phyloP scores from a whole-genome alignment of 53 echinoderm and acorn worm species.

The Crossaster papposus region DNA sequence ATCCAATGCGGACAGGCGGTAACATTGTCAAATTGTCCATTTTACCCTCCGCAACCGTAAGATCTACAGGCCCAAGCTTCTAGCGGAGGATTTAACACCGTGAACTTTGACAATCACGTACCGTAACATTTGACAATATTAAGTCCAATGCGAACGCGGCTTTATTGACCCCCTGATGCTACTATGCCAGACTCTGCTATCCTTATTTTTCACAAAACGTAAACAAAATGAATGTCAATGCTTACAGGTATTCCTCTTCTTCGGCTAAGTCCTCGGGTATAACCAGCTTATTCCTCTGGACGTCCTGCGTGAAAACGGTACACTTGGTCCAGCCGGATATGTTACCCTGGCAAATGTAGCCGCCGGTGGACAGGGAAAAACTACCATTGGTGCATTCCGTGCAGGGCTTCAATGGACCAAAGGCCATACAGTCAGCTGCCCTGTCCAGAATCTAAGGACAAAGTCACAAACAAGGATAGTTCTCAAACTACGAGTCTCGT shows the following conservation, averaged over 20 bases:
- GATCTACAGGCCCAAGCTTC: too few relatives aligned
- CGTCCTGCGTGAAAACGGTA: slow-evolving; percentile 67
- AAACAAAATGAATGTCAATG: not conserved
- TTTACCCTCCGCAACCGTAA: too few relatives aligned
- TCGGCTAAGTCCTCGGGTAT: slow-evolving; percentile 68
- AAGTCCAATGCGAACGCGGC: too few relatives aligned
- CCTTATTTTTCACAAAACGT: too few relatives aligned
- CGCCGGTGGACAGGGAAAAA: slow-evolving; percentile 67
- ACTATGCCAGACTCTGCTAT: too few relatives aligned
- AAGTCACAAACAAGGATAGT: not conserved
- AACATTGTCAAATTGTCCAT: too few relatives aligned
- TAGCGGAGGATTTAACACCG: too few relatives aligned
- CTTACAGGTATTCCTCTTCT: slow-evolving; percentile 81
- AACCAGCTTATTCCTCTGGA: slow-evolving; percentile 63
- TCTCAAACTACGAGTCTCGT: too few relatives aligned
- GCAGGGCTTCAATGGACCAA: slow-evolving; percentile 82
- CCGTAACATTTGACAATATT: too few relatives aligned
- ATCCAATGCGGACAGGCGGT: too few relatives aligned
- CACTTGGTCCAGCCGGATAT: slow-evolving; percentile 93
- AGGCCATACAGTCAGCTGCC: slow-evolving; percentile 86
- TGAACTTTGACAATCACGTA: too few relatives aligned
- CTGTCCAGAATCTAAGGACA: slow-evolving; percentile 76
- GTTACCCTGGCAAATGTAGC: slow-evolving; percentile 82
- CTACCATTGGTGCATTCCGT: slow-evolving; percentile 82
- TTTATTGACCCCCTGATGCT: too few relatives aligned